Conservation (phyloP, 2,797 vertebrate species). For the Lerista edwardsae region DNA sequence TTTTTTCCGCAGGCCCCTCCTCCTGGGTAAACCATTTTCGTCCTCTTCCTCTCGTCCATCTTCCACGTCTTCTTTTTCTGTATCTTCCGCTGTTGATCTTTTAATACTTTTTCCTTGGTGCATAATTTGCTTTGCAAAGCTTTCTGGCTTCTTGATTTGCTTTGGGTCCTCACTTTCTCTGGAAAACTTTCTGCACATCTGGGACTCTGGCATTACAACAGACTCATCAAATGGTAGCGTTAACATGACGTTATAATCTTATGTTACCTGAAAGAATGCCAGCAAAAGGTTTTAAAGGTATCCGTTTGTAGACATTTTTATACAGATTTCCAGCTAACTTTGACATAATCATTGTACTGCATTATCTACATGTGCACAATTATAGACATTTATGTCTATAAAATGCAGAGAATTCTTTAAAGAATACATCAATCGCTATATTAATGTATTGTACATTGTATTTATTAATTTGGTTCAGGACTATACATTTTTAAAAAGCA, state of each 20-base stretch:
- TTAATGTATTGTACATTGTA: constrained; percentile 2
- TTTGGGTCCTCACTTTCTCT: constrained; percentile 87
- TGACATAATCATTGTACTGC: background rate
- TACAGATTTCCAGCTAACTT: constrained; percentile 61
- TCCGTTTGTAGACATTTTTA: constrained; percentile 65
- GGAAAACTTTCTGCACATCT: constrained; percentile 92
- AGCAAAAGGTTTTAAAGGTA: constrained; percentile 77
- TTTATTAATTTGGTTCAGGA: constrained; percentile 44
- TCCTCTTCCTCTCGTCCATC: constrained; percentile 88
- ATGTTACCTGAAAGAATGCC: constrained; percentile 81
- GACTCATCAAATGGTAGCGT: constrained; percentile 95
- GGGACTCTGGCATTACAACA: constrained; percentile 92
- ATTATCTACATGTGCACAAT: background rate
- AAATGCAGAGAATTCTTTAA: background rate
- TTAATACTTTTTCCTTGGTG: constrained; percentile 82
- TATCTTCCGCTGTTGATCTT: constrained; percentile 84
- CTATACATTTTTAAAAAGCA: constrained; percentile 47
- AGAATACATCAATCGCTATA: background rate
- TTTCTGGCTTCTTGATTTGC: constrained; percentile 83
- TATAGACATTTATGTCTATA: background rate
- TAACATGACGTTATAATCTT: constrained; percentile 88
- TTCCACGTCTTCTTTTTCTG: constrained; percentile 85
- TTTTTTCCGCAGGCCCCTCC: constrained; percentile 93
- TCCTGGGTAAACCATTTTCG: constrained; percentile 87
- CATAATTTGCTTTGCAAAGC: constrained; percentile 80